These are phyloP conservation scores for Myrmophylax atrothorax DNA, from an alignment of 2,113 vertebrate species.

Conservation along the genomic window DNA sequence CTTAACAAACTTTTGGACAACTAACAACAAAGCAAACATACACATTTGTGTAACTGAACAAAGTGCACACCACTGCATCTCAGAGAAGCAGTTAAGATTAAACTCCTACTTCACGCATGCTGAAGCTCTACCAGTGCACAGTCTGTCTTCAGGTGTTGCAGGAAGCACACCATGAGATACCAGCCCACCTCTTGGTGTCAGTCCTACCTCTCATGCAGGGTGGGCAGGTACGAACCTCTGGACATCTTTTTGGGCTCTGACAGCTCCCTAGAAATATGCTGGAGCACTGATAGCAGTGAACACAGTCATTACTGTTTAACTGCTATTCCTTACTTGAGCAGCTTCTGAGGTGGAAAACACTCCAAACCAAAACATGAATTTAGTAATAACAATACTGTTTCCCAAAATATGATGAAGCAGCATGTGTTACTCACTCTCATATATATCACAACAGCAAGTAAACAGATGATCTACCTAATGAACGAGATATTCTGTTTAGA, in stretches of 20 bases:
- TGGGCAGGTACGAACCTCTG: rapidly evolving
- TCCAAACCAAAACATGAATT: background rate
- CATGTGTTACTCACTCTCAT: background rate
- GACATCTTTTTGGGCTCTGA: background rate
- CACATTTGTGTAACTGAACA: background rate
- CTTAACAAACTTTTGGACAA: background rate
- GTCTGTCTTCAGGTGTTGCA: background rate
- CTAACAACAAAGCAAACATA: background rate
- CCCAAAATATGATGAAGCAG: background rate
- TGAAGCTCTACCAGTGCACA: background rate
- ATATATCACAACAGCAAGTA: background rate
- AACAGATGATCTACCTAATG: constrained; percentile 2
- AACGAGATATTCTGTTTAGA: constrained; percentile 10
- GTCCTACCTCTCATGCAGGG: too few species aligned
- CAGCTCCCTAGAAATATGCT: background rate
- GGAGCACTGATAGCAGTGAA: rapidly evolving
- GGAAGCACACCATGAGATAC: background rate
- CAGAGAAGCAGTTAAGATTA: background rate
- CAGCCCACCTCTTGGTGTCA: background rate
- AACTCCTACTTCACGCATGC: background rate
- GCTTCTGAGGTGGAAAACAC: background rate
- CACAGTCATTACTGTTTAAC: background rate
- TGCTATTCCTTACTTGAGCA: background rate
- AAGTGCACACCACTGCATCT: background rate
- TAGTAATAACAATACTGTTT: background rate